Conservation (phyloP, 2,113 vertebrate species). For the Rhipidura dahli region DNA sequence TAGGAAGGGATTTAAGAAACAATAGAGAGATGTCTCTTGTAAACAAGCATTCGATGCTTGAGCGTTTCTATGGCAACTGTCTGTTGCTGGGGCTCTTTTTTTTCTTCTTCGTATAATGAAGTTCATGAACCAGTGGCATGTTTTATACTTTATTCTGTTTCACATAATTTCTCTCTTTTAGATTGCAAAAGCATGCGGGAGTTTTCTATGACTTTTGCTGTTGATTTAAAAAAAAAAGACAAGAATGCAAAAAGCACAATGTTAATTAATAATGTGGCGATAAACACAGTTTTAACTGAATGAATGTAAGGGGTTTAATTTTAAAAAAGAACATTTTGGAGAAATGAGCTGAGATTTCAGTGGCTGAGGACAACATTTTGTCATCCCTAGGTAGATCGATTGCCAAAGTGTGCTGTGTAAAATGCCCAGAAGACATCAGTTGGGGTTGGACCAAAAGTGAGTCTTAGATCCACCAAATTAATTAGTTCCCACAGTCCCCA, state of each 20-base stretch:
- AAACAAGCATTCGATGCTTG: constrained; percentile 87
- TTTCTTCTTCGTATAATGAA: constrained; percentile 76
- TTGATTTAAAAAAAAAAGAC: constrained; percentile 53
- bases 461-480: constrained; percentile 4
- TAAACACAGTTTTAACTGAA: constrained; percentile 68
- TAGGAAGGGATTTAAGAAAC: constrained; percentile 76
- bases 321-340: constrained; percentile 75
- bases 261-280: constrained; percentile 68
- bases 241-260: constrained; percentile 74
- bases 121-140: constrained; percentile 81
- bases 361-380: not conserved
- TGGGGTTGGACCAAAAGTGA: not conserved
- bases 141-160: constrained; percentile 76
- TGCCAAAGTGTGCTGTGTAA: not conserved
- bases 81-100: constrained; percentile 84
- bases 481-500: not conserved
- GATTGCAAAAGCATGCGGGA: constrained; percentile 77
- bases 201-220: constrained; percentile 75
- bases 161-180: constrained; percentile 74
- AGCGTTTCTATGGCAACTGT: constrained; percentile 90
- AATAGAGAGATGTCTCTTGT: constrained; percentile 86
- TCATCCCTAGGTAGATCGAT: not conserved
- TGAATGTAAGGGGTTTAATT: constrained; percentile 75
- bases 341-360: constrained; percentile 67
- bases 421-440: not conserved